Evolutionary conservation across 2,888 invertebrate species (phyloP), one percentile per base, ranked within the genome.

Genomic region (Bellardia bayeri): DNA sequence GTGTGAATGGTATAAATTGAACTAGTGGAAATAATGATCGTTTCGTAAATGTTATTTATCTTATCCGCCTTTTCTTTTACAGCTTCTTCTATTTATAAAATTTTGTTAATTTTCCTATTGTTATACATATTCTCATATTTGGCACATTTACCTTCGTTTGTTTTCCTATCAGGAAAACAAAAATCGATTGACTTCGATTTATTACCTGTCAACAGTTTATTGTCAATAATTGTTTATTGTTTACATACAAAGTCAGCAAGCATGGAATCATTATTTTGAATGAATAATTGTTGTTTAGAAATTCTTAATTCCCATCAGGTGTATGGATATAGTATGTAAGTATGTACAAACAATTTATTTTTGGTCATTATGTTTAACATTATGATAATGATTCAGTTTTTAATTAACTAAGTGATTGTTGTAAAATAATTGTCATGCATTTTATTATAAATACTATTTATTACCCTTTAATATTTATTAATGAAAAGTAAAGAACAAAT

Each of bases 171-270:
- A 64, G 66, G 49, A 80, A 71, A 14, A 71, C 2, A 66, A 81
- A 78, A 82, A 83, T 78, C 72, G 76, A 84, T 81, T 87, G 71
- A 51, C 23, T 68, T 66, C 11, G 79, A 87, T 85, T 87, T 85
- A 87, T 87, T 87, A 82, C 82, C 87, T 85, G 87, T 85, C 85
- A 85, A 75, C 87, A 79, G 68, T 79, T 61, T 64, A 69, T 82
- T 87, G 85, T 87, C 68, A 30, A 58, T 79, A 75, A 71, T 49
- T 72, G 72, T 78, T 85, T 63, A 72, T 68, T 83, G 79, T 84
- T 84, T 66, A 49, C 58, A 82, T 30, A 63, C 85, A 78, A 71
- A 79, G 74, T 79, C 85, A 82, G 79, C 80, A 66, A 72, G 54
- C 49, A 79, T 30, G n/a, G 40, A 72, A 71, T 75, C 16, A 64